A percentile compares a stretch with the other conserved stretches of the same genome.
These are phyloP conservation scores for Sycobia sp. DNA, from an alignment of 1,140 invertebrate species.

Conservation along the genomic window DNA sequence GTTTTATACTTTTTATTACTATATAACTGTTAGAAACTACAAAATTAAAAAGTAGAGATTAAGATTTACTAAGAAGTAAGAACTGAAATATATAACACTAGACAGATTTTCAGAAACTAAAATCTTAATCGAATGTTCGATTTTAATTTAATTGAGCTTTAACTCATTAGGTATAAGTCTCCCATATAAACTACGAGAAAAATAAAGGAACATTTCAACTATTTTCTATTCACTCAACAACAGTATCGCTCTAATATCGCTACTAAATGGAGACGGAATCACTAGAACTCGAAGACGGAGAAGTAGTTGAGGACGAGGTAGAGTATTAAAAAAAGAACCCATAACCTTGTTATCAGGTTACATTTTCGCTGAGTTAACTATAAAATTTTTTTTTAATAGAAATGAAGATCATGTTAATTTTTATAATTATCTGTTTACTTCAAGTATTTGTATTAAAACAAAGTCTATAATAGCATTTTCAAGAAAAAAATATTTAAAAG, in stretches of 20 bases:
- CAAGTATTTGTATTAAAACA: not conserved
- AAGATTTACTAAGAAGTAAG: not conserved
- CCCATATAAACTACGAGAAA: not conserved
- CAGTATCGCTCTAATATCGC: too few relatives aligned
- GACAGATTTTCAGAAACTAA: too few relatives aligned
- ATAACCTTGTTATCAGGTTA: too few relatives aligned
- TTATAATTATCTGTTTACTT: not conserved
- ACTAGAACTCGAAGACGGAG: conserved; percentile 55
- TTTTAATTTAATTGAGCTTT: conserved; percentile 6
- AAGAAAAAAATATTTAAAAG: not conserved
- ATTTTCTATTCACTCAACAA: not conserved
- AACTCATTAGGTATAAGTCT: not conserved
- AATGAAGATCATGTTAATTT: conserved; percentile 2
- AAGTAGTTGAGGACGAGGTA: conserved; percentile 56
- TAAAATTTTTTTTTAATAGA: conserved; percentile 38
- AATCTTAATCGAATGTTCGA: conserved; percentile 2
- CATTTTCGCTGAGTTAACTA: too few relatives aligned
- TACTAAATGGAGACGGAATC: conserved; percentile 51
- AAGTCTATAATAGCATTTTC: too few relatives aligned
- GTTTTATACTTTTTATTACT: too few relatives aligned
- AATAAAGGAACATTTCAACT: not conserved
- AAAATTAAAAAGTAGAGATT: too few relatives aligned
- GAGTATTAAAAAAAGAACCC: too few relatives aligned
- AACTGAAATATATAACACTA: not conserved
- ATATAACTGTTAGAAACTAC: too few relatives aligned